Evolutionary conservation across 2,113 vertebrate genomes (phyloP).

Genomic region (Melanerpes formicivorus): DNA sequence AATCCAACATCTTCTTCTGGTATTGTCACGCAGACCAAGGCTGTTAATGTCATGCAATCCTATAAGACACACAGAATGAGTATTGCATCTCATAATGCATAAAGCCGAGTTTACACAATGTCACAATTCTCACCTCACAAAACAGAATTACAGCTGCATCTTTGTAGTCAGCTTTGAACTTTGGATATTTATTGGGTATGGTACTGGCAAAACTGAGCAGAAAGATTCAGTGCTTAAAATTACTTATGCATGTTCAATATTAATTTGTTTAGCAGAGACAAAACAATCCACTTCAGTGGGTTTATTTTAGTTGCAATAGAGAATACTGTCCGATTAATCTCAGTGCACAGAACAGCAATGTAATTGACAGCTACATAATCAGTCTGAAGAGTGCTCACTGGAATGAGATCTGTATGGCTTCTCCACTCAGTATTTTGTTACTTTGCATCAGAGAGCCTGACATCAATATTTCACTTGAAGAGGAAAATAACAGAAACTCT

Average conservation of each 20-base stretch:
- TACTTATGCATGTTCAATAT: slow-evolving; percentile 21
- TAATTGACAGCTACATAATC: slow-evolving; percentile 51
- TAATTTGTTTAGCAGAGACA: not conserved
- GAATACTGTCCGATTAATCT: slow-evolving; percentile 11
- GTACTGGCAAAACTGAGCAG: not conserved
- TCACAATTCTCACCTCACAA: not conserved
- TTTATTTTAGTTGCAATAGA: slow-evolving; percentile 32
- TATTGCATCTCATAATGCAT: slow-evolving; percentile 13
- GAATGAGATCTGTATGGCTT: slow-evolving; percentile 37
- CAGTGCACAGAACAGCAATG: not conserved
- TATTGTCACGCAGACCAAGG: slow-evolving; percentile 56
- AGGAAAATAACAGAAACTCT: not conserved
- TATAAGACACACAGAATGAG: slow-evolving; percentile 23
- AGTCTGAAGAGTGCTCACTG: slow-evolving; percentile 28
- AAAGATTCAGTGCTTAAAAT: not conserved
- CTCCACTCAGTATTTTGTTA: not conserved
- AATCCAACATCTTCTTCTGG: not conserved
- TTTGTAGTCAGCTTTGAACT: slow-evolving; percentile 20
- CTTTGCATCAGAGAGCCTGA: slow-evolving; percentile 25
- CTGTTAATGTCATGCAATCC: slow-evolving; percentile 13
- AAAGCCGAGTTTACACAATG: not conserved
- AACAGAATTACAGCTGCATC: not conserved
- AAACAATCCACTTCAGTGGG: not conserved
- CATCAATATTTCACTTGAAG: slow-evolving; percentile 1
- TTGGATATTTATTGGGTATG: not conserved